phyloP scores from a whole-genome alignment of 2,797 vertebrate genomes.

The Coccyzus lansbergi region DNA sequence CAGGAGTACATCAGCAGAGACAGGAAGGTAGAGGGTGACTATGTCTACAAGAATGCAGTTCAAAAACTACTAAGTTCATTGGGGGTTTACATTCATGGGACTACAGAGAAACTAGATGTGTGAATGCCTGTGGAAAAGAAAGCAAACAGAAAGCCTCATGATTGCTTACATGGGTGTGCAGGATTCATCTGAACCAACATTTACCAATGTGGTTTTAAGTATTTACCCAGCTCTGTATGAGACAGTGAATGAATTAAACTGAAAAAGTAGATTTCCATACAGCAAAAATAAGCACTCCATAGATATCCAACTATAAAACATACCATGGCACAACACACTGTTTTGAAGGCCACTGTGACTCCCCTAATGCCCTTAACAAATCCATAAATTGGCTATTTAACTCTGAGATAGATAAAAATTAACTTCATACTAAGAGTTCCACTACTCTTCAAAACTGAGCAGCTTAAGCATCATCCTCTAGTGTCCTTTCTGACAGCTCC shows the following conservation, averaged over 20 bases:
- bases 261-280: neutral
- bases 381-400: conserved; percentile 54
- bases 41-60: neutral
- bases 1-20: neutral
- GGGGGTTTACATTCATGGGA: neutral
- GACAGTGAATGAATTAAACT: neutral
- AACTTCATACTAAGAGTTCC: conserved; percentile 38
- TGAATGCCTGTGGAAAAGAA: neutral
- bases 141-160: conserved; percentile 8
- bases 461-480: conserved; percentile 45
- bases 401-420: conserved; percentile 37
- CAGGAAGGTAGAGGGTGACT: neutral
- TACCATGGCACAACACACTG: neutral
- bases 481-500: conserved; percentile 48
- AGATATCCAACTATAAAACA: conserved; percentile 8
- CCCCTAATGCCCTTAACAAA: conserved; percentile 64
- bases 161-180: neutral
- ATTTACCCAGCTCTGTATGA: neutral
- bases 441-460: conserved; percentile 52
- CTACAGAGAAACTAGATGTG: neutral
- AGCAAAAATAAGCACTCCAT: conserved; percentile 13
- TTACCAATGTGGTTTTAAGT: neutral
- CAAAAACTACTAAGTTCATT: neutral
- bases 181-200: neutral
- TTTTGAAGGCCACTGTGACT: conserved; percentile 43